A percentile compares a stretch with the other conserved stretches of the same genome.
Evolutionary conservation across 1,140 invertebrate genomes (phyloP).

Genomic region (Meloidogyne chitwoodi): DNA sequence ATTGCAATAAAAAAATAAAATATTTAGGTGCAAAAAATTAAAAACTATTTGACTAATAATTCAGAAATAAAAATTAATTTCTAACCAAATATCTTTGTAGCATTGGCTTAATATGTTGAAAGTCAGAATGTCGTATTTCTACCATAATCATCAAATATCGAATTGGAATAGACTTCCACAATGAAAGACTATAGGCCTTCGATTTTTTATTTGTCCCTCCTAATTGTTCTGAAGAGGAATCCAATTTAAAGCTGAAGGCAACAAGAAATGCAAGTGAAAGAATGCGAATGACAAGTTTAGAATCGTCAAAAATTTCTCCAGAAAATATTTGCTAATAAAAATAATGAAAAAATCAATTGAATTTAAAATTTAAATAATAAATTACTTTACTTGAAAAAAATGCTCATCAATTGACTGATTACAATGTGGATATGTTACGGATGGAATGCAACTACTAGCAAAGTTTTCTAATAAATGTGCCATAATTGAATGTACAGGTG

Average conservation of each 20-base stretch:
- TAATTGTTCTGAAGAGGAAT: constrained; percentile 1
- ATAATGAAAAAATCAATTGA: not conserved
- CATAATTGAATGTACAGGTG: constrained; percentile 36
- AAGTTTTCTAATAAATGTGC: constrained; percentile 36
- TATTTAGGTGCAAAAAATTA: too few species aligned
- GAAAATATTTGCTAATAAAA: constrained; percentile 38
- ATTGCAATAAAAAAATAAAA: not conserved
- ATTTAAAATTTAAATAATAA: not conserved
- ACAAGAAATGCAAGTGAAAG: constrained; percentile 35
- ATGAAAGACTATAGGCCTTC: constrained; percentile 30
- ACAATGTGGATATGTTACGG: constrained; percentile 9
- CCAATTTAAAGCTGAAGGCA: constrained; percentile 37
- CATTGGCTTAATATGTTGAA: constrained; percentile 29
- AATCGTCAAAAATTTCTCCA: constrained; percentile 38
- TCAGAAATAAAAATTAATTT: not conserved
- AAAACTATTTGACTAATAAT: too few species aligned
- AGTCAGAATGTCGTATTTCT: constrained; percentile 31
- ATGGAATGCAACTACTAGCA: constrained; percentile 35
- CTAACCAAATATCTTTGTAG: constrained; percentile 30
- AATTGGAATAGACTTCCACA: constrained; percentile 42
- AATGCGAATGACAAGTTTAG: constrained; percentile 25
- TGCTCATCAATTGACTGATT: constrained; percentile 35
- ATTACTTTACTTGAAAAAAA: constrained; percentile 30
- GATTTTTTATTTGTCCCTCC: not conserved
- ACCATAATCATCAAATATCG: constrained; percentile 30